Conservation (phyloP, 2,797 vertebrate species). For the Poecile montanus region DNA sequence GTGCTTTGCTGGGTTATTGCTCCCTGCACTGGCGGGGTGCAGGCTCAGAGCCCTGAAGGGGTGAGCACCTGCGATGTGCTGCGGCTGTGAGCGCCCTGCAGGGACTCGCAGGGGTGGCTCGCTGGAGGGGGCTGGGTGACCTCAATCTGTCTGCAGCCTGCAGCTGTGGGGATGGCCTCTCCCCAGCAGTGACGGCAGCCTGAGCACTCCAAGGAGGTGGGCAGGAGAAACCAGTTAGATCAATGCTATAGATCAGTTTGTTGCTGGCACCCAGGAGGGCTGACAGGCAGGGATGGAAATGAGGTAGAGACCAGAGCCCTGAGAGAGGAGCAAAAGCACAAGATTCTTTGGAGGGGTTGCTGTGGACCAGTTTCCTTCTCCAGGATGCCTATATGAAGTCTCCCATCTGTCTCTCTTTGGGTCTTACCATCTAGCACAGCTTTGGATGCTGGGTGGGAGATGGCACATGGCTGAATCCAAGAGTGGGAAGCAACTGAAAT, state of each 20-base stretch:
- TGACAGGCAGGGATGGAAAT: background rate
- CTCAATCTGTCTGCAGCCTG: slow-evolving; percentile 50
- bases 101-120: background rate
- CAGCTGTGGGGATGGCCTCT: background rate
- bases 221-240: background rate
- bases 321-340: background rate
- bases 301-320: background rate
- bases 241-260: fast-evolving
- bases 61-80: background rate
- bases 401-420: slow-evolving; percentile 15
- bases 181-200: background rate
- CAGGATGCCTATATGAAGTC: background rate
- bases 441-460: slow-evolving; percentile 33
- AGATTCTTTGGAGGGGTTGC: background rate
- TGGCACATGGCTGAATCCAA: slow-evolving; percentile 6
- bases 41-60: background rate
- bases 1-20: background rate
- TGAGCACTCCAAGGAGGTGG: background rate
- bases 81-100: background rate
- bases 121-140: slow-evolving; percentile 40
- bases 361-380: background rate
- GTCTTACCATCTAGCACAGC: background rate
- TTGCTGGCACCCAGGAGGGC: background rate
- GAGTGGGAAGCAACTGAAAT: slow-evolving; percentile 67
- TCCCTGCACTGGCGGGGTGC: fast-evolving